A percentile compares a stretch with the other conserved stretches of the same genome.
Conservation (phyloP, 2,888 invertebrate genomes). For the Spisula subtruncata region DNA sequence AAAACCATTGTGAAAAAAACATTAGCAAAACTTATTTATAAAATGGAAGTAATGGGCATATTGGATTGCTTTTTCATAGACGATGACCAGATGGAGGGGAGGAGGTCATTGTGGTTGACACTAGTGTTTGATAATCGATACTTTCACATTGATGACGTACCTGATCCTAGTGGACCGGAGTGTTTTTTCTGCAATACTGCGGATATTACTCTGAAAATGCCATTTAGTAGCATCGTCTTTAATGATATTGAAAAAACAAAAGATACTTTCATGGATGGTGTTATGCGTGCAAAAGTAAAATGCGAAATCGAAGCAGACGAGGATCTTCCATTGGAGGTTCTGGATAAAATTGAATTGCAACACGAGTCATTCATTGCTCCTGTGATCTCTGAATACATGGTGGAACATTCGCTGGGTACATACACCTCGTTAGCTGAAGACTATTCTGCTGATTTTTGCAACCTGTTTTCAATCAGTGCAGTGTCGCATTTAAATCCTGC, state of each 20-base stretch:
- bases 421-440: too few species aligned
- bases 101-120: constrained; percentile 44
- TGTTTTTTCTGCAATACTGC: constrained; percentile 62
- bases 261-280: constrained; percentile 64
- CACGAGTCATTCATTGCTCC: constrained; percentile 58
- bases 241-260: constrained; percentile 57
- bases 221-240: constrained; percentile 64
- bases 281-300: constrained; percentile 46
- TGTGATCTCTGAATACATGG: constrained; percentile 28
- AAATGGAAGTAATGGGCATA: constrained; percentile 58
- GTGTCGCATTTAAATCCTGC: background rate
- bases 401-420: too few species aligned
- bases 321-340: constrained; percentile 61
- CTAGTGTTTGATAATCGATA: constrained; percentile 39
- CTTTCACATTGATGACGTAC: constrained; percentile 55
- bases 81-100: constrained; percentile 35
- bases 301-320: constrained; percentile 69
- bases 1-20: constrained; percentile 59
- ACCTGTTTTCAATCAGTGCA: constrained; percentile 29
- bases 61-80: constrained; percentile 62
- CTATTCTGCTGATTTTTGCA: constrained; percentile 59
- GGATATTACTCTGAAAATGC: constrained; percentile 60
- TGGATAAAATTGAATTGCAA: constrained; percentile 49
- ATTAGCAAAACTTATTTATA: constrained; percentile 67
- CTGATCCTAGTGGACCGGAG: constrained; percentile 69